Evolutionary conservation across 2,113 vertebrate genomes (phyloP), one percentile per base, ranked within the genome.

Genomic region (Trachemys scripta): DNA sequence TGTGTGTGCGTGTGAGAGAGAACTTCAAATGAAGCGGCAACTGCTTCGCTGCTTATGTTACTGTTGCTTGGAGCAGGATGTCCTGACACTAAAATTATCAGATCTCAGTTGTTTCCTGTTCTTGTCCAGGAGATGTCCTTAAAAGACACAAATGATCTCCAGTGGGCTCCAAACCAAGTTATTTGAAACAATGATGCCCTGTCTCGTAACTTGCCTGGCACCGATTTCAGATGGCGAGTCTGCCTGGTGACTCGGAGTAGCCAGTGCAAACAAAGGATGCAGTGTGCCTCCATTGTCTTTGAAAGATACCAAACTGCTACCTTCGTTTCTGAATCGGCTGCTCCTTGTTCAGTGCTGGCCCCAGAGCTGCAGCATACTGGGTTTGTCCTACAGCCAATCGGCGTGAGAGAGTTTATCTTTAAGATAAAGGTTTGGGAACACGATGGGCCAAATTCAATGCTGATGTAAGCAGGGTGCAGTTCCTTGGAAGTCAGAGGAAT

Each of bases 271-370:
- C 81, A 88, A 84, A 65, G 54, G 54, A 27, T 81, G 22, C 80
- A 47, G 20, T n/a, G 49, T 90, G 50, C 38, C 35, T 38, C 10
- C 49, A 27, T 27, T 4, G 38, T 29, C 1, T 87, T 42, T 2
- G 1, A 38, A 5, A 2, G 31, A 27, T 25, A 4, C 31, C 12
- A 0, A 42, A 35, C 22, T 0, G 5, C 78, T 9, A 10, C 50
- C 38, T 0, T 1, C 3, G 0, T 22, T 17, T 85, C 47, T 51
- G 65, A 38, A 35, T 16, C 59, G 20, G 81, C 54, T 0, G 0
- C 57, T 57, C 5, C n/a, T 45, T 1, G 14, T 14, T 11, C 17
- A 45, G 72, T 20, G 72, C 72, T 42, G n/a, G 72, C 72, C 72
- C 72, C 38, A 42, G 38, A 75, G 72, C 62, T 2, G 16, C 72